Evolutionary conservation across 2,888 invertebrate genomes (phyloP).

Genomic region (Drosophila colorata): DNA sequence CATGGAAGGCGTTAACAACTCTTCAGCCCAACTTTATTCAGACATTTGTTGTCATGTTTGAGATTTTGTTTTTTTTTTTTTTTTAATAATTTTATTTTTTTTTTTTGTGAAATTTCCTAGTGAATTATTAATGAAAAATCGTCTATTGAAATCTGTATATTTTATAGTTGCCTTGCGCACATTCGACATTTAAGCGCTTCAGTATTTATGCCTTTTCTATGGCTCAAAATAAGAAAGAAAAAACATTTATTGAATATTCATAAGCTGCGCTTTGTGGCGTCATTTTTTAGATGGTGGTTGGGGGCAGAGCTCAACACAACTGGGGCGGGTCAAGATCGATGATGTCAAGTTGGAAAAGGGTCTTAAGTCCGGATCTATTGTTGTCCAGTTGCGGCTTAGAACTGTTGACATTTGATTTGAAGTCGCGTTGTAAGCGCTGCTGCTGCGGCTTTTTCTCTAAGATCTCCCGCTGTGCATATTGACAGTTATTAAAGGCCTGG

Average conservation of each 20-base stretch:
- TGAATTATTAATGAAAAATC: conserved; percentile 75
- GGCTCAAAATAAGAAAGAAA: conserved; percentile 41
- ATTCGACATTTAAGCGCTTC: conserved; percentile 67
- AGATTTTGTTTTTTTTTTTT: background rate
- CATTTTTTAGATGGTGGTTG: conserved; percentile 43
- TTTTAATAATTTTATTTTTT: conserved; percentile 1
- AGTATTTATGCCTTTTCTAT: conserved; percentile 69
- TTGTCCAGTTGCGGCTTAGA: conserved; percentile 49
- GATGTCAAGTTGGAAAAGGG: conserved; percentile 61
- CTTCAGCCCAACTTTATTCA: conserved; percentile 19
- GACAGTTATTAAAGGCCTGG: conserved; percentile 58
- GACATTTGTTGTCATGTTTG: conserved; percentile 19
- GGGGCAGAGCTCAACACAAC: conserved; percentile 44
- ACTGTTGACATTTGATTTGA: conserved; percentile 73
- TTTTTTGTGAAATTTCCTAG: conserved; percentile 54
- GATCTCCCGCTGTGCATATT: conserved; percentile 65
- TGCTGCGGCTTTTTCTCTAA: conserved; percentile 51
- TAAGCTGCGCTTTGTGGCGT: conserved; percentile 75
- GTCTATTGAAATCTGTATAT: conserved; percentile 73
- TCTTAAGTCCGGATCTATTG: conserved; percentile 50
- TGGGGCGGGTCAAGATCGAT: conserved; percentile 77
- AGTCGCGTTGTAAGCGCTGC: conserved; percentile 44
- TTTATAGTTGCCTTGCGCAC: conserved; percentile 67
- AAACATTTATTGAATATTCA: conserved; percentile 66
- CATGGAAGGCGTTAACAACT: conserved; percentile 62